Conservation (phyloP, 2,113 vertebrate species). For the Coptodon rendalli region DNA sequence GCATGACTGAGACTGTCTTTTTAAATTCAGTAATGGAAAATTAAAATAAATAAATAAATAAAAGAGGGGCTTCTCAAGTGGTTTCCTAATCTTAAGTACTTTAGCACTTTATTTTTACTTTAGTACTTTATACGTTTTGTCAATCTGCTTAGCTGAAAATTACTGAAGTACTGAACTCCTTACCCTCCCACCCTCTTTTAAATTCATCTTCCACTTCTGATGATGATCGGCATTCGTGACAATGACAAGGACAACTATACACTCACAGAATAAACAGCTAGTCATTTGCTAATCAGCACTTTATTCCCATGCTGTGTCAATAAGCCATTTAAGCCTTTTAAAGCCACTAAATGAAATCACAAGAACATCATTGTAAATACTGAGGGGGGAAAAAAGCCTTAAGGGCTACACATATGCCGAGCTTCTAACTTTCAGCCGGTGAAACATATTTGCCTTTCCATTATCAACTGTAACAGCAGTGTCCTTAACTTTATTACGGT, state of each 20-base stretch:
- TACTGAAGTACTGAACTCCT: not conserved
- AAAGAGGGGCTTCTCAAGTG: not conserved
- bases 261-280: not conserved
- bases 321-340: not conserved
- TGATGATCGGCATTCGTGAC: not conserved
- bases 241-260: not conserved
- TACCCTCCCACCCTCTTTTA: not conserved
- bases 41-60: not conserved
- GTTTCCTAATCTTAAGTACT: not conserved
- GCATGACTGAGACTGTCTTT: not conserved
- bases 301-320: not conserved
- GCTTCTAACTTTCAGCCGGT: constrained; percentile 1
- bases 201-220: not conserved
- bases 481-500: constrained; percentile 49
- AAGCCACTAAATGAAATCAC: constrained; percentile 15
- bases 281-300: not conserved
- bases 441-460: constrained; percentile 33
- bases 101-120: not conserved
- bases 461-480: constrained; percentile 37
- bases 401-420: not conserved
- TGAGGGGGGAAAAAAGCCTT: fast-evolving
- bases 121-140: not conserved
- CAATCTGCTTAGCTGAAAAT: not conserved
- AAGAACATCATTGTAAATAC: not conserved
- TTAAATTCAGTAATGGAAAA: not conserved